These are phyloP conservation scores for Formica exsecta DNA, from an alignment of 1,140 invertebrate species.

Conservation along the genomic window DNA sequence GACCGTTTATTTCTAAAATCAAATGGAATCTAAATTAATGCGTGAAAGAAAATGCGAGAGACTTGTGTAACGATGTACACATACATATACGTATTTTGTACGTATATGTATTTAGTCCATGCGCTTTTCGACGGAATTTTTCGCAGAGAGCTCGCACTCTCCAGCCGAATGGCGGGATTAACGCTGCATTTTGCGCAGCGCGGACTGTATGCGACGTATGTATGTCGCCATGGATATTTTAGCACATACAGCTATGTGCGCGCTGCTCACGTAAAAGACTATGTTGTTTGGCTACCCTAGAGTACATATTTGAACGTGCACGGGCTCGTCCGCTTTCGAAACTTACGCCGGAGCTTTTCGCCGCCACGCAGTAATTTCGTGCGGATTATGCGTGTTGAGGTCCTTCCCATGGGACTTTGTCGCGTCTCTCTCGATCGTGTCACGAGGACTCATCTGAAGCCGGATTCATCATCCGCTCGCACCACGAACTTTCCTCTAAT, in stretches of 20 bases:
- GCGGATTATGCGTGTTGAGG: conserved; percentile 70
- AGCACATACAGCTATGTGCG: conserved; percentile 16
- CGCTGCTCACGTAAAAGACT: conserved; percentile 53
- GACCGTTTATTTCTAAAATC: neutral
- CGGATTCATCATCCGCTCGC: neutral
- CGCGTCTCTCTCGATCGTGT: conserved; percentile 1
- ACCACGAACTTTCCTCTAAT: conserved; percentile 33
- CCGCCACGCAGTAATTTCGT: conserved; percentile 55
- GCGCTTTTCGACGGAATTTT: conserved; percentile 26
- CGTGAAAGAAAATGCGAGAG: neutral
- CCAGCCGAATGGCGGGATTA: conserved; percentile 23
- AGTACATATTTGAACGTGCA: conserved; percentile 59
- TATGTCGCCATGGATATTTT: conserved; percentile 45
- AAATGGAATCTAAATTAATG: neutral
- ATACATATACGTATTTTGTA: neutral
- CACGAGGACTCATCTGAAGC: neutral
- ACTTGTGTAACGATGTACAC: neutral
- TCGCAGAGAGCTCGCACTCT: neutral
- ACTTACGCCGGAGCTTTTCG: conserved; percentile 65
- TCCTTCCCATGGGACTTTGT: conserved; percentile 35
- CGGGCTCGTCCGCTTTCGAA: conserved; percentile 59
- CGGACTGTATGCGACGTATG: conserved; percentile 36
- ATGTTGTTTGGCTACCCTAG: conserved; percentile 61
- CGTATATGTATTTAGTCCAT: neutral
- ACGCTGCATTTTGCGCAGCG: conserved; percentile 49